A percentile compares a stretch with the other conserved stretches of the same genome.
Conservation (phyloP, 1,140 invertebrate species). For the Drosophila tristis region DNA sequence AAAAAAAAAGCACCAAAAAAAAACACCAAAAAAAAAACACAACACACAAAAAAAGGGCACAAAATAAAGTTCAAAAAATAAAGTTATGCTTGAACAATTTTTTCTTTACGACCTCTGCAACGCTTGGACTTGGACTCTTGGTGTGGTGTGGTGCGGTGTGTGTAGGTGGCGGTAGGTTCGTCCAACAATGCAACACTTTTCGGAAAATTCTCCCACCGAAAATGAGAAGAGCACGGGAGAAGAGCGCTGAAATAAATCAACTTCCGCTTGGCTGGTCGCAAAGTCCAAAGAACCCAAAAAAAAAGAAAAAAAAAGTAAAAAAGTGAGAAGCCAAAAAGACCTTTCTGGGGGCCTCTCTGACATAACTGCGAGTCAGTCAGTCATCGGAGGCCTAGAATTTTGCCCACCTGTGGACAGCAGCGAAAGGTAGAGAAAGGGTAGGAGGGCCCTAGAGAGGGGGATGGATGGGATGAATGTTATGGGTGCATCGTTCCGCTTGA, state of each 20-base stretch:
- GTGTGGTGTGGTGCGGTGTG: neutral
- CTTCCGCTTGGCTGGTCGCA: conserved; percentile 67
- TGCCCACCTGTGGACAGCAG: conserved; percentile 7
- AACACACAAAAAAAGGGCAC: conserved; percentile 1
- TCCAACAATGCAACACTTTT: conserved; percentile 74
- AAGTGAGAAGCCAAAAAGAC: conserved; percentile 12
- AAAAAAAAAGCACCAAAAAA: conserved; percentile 11
- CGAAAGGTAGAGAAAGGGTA: conserved; percentile 9
- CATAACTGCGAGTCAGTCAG: conserved; percentile 73
- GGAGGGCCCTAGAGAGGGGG: neutral
- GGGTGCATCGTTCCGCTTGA: conserved; percentile 72
- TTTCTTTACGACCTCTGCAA: conserved; percentile 33
- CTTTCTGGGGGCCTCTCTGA: conserved; percentile 33
- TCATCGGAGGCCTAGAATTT: conserved; percentile 61
- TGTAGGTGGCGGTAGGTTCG: conserved; percentile 44
- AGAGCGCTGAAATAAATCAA: conserved; percentile 68
- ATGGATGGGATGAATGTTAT: conserved; percentile 11
- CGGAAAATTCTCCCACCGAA: conserved; percentile 70
- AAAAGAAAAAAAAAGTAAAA: conserved; percentile 24
- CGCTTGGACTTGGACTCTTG: too few species aligned
- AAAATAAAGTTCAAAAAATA: conserved; percentile 40
- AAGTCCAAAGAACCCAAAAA: conserved; percentile 25
- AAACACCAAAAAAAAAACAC: conserved; percentile 9
- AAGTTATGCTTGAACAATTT: conserved; percentile 76
- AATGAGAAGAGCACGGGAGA: conserved; percentile 11